phyloP scores from a whole-genome alignment of 2,888 invertebrate genomes.

The Trissoscelio sp. region DNA sequence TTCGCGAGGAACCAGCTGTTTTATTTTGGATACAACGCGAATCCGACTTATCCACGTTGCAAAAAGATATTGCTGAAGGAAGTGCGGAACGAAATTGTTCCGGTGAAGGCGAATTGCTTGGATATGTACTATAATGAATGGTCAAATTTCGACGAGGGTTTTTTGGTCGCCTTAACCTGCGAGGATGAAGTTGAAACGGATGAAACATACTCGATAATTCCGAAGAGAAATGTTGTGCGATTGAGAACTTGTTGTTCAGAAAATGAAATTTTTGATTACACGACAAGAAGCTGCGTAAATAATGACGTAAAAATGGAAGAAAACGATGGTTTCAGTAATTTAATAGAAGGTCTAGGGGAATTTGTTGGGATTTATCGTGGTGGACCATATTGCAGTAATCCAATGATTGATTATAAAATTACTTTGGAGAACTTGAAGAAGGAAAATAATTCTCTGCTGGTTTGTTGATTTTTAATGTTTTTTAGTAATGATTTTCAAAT shows the following conservation, averaged over 20 bases:
- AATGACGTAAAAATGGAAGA: neutral
- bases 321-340: neutral
- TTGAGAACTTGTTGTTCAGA: conserved; percentile 50
- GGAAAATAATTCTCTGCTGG: conserved; percentile 27
- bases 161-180: conserved; percentile 16
- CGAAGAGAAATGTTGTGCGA: conserved; percentile 9
- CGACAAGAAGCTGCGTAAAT: conserved; percentile 18
- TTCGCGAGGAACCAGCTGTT: neutral
- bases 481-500: too few relatives aligned
- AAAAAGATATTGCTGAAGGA: neutral
- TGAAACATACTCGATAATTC: neutral
- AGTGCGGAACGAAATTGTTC: neutral
- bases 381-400: conserved; percentile 34
- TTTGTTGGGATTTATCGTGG: conserved; percentile 39
- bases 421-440: neutral
- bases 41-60: conserved; percentile 11
- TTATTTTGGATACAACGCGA: conserved; percentile 9
- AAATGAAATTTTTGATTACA: conserved; percentile 35
- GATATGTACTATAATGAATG: conserved; percentile 16
- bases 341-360: conserved; percentile 1
- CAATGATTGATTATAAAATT: conserved; percentile 52
- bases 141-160: neutral
- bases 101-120: neutral
- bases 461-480: neutral
- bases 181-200: neutral